Percentiles rank a stretch among this genome's conserved stretches.
phyloP scores from a whole-genome alignment of 2,113 vertebrate species.

The Thalassarche chlororhynchos region DNA sequence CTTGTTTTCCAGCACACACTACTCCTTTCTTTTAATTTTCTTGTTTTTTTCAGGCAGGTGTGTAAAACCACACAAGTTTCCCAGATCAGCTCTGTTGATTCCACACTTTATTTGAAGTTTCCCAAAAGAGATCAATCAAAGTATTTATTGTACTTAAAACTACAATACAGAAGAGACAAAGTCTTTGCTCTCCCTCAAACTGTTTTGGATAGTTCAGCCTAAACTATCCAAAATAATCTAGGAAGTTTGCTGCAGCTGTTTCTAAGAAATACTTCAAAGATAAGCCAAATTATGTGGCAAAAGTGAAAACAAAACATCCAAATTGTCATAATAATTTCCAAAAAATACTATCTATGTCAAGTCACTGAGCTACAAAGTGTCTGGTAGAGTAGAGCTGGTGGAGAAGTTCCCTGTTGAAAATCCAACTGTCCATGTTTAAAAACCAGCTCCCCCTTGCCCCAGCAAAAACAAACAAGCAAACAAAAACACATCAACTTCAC shows the following conservation, averaged over 20 bases:
- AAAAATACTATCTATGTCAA: neutral
- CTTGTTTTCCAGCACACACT: neutral
- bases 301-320: neutral
- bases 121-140: neutral
- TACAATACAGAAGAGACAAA: neutral
- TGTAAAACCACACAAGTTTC: neutral
- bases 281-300: neutral
- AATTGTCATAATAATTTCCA: accelerated
- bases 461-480: neutral
- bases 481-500: neutral
- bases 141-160: neutral
- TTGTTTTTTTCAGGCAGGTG: neutral
- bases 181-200: neutral
- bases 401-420: neutral
- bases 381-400: neutral
- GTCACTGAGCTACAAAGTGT: neutral
- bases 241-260: neutral
- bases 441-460: neutral
- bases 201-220: neutral
- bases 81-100: neutral
- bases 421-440: neutral
- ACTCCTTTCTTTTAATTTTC: neutral
- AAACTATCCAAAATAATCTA: neutral
- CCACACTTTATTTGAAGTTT: neutral
- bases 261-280: neutral